phyloP scores from a whole-genome alignment of 2,113 vertebrate genomes.

The Spermophilus dauricus region DNA sequence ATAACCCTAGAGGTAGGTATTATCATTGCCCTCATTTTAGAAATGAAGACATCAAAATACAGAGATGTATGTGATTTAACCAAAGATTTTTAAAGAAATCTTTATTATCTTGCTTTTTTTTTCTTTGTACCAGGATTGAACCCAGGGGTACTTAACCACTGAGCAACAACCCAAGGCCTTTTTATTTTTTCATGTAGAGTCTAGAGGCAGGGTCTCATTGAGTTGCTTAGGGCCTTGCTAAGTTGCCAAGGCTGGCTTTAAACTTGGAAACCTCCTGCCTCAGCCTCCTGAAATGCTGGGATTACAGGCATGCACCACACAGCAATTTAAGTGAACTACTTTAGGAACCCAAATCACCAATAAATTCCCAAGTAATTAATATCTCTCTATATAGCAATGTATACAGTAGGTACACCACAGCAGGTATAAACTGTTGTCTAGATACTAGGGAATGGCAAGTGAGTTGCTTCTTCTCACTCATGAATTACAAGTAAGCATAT shows the following conservation, averaged over 20 bases:
- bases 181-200: too few species aligned
- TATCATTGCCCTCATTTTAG: not conserved
- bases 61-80: not conserved
- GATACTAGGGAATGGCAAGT: not conserved
- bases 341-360: not conserved
- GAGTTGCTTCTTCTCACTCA: not conserved
- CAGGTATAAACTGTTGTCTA: not conserved
- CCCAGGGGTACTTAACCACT: too few species aligned
- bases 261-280: too few species aligned
- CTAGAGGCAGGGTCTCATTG: too few species aligned
- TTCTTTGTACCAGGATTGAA: too few species aligned
- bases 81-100: not conserved
- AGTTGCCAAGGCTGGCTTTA: too few species aligned
- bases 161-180: too few species aligned
- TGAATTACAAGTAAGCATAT: not conserved
- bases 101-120: too few species aligned
- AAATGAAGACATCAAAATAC: not conserved
- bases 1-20: not conserved
- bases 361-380: not conserved
- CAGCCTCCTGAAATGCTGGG: too few species aligned
- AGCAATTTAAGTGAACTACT: not conserved
- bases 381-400: not conserved
- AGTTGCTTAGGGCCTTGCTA: too few species aligned
- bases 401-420: not conserved
- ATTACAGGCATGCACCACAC: too few species aligned